Evolutionary conservation across 2,113 vertebrate genomes (phyloP), one percentile per base, ranked within the genome.

Genomic region (Erythrolamprus reginae): DNA sequence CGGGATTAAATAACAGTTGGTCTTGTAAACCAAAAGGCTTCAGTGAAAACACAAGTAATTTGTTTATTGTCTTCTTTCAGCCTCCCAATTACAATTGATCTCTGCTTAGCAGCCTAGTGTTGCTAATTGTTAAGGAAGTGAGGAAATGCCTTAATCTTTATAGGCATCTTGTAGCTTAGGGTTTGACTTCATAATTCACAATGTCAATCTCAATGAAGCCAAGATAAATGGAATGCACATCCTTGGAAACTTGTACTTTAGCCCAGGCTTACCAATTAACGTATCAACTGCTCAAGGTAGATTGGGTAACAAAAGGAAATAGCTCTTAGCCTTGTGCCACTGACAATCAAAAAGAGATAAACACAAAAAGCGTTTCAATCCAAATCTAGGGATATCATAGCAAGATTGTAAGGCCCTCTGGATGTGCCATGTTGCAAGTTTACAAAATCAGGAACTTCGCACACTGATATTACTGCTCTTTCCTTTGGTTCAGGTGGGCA

Each of bases 1-100:
- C 94, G 95, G 96, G 96, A 96, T 95, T 97, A 97, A 96, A 95
- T 96, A 96, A 95, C 95, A 96, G 93, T 94, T 92, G 93, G 96
- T 97, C 94, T 91, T 97, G 95, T 95, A 96, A 95, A 96, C 92
- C 95, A 96, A 96, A 92, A 95, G 92, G 90, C 93, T 94, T 96
- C 70, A 93, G 95, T 95, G 95, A 97, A 97, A 97, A 95, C 93
- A 95, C 93, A 26, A 96, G 93, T 96, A 96, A 98, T 98, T 98
- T 97, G 95, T 98, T 98, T 98, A 98, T 97, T 97, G 96, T 94
- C 93, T 92, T 97, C 94, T 95, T 93, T 94, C 93, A 94, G 95
- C 95, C 95, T 92, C 93, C 94, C 95, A 96, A 91, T 97, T 96
- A 95, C 93, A 86, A 96, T 90, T 97, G 96, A 97, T 96, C 95